These are phyloP conservation scores for Drosophila persimilis DNA, from an alignment of 1,140 invertebrate genomes.

Conservation along the genomic window DNA sequence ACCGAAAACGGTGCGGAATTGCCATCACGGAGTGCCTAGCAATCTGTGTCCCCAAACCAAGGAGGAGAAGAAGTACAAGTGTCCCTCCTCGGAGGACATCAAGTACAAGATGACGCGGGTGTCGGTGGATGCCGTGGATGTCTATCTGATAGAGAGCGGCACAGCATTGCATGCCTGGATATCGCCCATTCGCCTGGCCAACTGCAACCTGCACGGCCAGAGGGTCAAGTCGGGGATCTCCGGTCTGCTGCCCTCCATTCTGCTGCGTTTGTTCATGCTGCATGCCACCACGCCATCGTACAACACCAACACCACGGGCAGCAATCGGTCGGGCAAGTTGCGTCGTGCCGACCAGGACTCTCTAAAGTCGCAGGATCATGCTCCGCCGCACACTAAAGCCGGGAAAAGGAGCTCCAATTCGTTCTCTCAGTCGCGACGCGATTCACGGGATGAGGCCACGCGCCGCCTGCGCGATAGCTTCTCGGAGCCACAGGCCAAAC, in stretches of 20 bases:
- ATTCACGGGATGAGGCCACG: constrained; percentile 70
- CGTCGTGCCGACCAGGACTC: constrained; percentile 75
- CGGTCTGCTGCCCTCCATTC: constrained; percentile 91
- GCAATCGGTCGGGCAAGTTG: constrained; percentile 75
- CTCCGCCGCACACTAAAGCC: constrained; percentile 27
- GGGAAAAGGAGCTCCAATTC: constrained; percentile 79
- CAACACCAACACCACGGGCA: constrained; percentile 86
- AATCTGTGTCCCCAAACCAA: constrained; percentile 90
- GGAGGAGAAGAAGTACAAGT: constrained; percentile 88
- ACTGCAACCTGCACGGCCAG: constrained; percentile 96
- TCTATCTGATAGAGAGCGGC: constrained; percentile 95
- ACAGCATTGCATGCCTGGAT: constrained; percentile 94
- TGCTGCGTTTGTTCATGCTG: constrained; percentile 88
- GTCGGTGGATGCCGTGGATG: constrained; percentile 94
- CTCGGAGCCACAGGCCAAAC: constrained; percentile 63
- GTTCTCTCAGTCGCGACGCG: constrained; percentile 67
- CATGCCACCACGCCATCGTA: constrained; percentile 82
- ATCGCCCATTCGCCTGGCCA: constrained; percentile 93
- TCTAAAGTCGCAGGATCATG: constrained; percentile 67
- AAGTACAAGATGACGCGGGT: constrained; percentile 97
- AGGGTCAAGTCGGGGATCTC: constrained; percentile 95
- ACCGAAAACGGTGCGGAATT: constrained; percentile 89
- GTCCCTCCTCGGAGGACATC: constrained; percentile 94
- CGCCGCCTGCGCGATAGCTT: constrained; percentile 71
- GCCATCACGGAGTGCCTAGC: constrained; percentile 93